Percentiles rank a stretch among this genome's conserved stretches.
Evolutionary conservation across 1,140 invertebrate species (phyloP).

Genomic region (Condylostylus longicornis): DNA sequence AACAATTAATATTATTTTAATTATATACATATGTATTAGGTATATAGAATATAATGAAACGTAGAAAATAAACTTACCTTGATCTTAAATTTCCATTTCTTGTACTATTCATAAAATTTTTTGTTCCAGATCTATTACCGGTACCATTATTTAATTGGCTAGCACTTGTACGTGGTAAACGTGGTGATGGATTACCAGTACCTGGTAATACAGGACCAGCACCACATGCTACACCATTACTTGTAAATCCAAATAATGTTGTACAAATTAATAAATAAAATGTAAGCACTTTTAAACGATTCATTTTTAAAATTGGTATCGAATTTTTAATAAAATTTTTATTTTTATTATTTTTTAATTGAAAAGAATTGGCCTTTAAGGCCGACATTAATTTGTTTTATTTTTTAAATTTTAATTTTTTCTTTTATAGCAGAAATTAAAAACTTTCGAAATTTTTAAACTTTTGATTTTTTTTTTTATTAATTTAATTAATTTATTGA

Average conservation of each 20-base stretch:
- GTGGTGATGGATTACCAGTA: constrained; percentile 11
- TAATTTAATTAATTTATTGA: too few relatives aligned
- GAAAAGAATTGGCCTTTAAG: constrained; percentile 11
- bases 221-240: neutral
- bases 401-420: too few relatives aligned
- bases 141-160: constrained; percentile 14
- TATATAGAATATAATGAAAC: too few relatives aligned
- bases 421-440: too few relatives aligned
- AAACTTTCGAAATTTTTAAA: too few relatives aligned
- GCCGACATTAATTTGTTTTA: constrained; percentile 8
- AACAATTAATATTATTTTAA: too few relatives aligned
- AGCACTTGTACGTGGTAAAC: constrained; percentile 15
- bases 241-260: constrained; percentile 1
- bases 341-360: neutral
- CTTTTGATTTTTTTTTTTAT: too few relatives aligned
- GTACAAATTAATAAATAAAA: neutral
- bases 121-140: constrained; percentile 7
- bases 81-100: constrained; percentile 15
- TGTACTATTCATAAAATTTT: constrained; percentile 8
- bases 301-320: constrained; percentile 1
- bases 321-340: constrained; percentile 4
- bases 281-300: constrained; percentile 1
- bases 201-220: constrained; percentile 10
- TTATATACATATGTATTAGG: too few relatives aligned
- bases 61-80: too few relatives aligned